phyloP scores from a whole-genome alignment of 1,140 invertebrate genomes.

The Atta cephalotes region DNA sequence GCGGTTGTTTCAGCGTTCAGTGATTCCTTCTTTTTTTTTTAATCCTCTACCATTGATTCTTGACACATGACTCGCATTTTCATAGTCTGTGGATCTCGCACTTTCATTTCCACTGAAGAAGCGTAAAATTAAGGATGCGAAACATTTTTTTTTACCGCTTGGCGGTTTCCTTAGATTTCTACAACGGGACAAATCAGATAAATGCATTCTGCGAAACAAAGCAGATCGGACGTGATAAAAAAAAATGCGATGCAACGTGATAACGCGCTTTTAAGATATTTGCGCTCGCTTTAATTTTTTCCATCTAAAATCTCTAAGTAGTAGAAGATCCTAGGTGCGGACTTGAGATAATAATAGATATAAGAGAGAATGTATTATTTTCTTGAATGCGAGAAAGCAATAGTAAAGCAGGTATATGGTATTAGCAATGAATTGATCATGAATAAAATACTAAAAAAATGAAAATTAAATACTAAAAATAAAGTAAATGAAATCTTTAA shows the following conservation, averaged over 20 bases:
- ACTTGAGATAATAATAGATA: neutral
- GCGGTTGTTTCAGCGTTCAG: neutral
- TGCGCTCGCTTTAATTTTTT: neutral
- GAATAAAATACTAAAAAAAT: neutral
- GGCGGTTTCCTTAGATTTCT: conserved; percentile 18
- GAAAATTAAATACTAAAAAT: neutral
- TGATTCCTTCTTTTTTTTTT: neutral
- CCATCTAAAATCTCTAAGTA: no score
- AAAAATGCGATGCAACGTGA: conserved; percentile 16
- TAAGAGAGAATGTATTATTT: conserved; percentile 11
- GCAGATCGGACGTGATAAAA: conserved; percentile 39
- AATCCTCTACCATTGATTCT: neutral
- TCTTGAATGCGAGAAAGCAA: neutral
- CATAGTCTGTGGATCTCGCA: conserved; percentile 3
- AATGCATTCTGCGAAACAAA: neutral
- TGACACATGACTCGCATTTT: conserved; percentile 20
- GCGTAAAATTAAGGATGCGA: conserved; percentile 51
- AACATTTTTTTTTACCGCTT: conserved; percentile 19
- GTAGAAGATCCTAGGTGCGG: neutral
- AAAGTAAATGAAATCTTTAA: neutral
- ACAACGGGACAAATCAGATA: conserved; percentile 36
- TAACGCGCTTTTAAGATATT: neutral
- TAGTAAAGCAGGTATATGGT: neutral
- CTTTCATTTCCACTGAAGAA: conserved; percentile 33
- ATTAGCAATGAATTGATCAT: neutral